phyloP scores from a whole-genome alignment of 2,113 vertebrate genomes.

The Festucalex cinctus region DNA sequence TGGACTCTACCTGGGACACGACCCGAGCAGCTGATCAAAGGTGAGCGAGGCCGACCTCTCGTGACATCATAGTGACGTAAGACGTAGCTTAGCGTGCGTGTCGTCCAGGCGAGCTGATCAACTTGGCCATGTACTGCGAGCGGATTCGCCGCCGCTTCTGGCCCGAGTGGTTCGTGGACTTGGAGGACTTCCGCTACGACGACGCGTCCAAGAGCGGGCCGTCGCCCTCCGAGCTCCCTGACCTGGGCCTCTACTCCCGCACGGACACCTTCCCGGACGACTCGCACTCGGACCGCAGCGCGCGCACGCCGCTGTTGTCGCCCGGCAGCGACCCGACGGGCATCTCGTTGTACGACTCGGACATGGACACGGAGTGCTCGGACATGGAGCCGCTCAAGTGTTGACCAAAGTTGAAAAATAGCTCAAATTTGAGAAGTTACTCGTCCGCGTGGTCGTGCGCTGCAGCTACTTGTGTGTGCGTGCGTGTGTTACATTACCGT shows the following conservation, averaged over 20 bases:
- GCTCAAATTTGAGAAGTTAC: conserved; percentile 30
- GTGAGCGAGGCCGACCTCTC: conserved; percentile 55
- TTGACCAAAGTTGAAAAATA: conserved; percentile 48
- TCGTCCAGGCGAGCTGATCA: conserved; percentile 89
- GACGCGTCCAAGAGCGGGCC: conserved; percentile 79
- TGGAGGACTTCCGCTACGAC: conserved; percentile 84
- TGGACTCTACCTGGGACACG: conserved; percentile 94
- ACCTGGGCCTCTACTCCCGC: conserved; percentile 90
- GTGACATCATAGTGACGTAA: neutral
- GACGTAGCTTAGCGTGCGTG: neutral
- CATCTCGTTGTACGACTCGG: conserved; percentile 91
- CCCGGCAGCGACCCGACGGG: conserved; percentile 92
- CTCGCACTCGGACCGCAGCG: conserved; percentile 19
- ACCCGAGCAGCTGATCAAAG: conserved; percentile 93
- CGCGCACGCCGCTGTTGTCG: conserved; percentile 70
- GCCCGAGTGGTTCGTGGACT: conserved; percentile 95
- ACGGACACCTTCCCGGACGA: conserved; percentile 86
- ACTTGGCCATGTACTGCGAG: conserved; percentile 97
- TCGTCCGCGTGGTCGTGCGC: conserved; percentile 36
- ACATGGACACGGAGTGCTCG: conserved; percentile 92
- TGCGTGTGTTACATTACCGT: conserved; percentile 9
- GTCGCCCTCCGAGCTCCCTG: conserved; percentile 75
- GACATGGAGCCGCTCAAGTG: conserved; percentile 89
- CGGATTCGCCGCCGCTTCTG: conserved; percentile 94
- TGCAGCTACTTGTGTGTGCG: conserved; percentile 10